A percentile compares a stretch with the other conserved stretches of the same genome.
phyloP scores from a whole-genome alignment of 2,797 vertebrate genomes.

The Bucorvus abyssinicus region DNA sequence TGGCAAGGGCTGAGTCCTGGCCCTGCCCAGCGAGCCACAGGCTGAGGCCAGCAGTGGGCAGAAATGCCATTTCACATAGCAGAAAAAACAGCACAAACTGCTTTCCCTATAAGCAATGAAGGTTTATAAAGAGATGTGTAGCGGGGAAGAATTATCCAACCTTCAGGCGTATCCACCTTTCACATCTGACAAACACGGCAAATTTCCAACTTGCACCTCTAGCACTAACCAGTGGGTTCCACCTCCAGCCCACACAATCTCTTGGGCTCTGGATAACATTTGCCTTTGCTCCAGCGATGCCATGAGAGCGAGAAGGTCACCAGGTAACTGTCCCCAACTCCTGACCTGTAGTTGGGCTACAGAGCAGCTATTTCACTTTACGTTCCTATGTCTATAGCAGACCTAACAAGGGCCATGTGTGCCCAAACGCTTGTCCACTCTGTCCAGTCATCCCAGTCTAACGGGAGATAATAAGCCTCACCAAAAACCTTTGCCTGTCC shows the following conservation, averaged over 20 bases:
- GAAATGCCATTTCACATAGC: slow-evolving; percentile 27
- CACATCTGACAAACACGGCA: neutral
- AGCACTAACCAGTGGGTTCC: neutral
- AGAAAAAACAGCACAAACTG: neutral
- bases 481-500: neutral
- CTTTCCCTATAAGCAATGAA: neutral
- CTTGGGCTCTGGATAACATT: neutral
- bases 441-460: neutral
- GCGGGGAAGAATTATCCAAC: neutral
- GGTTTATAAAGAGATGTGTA: neutral
- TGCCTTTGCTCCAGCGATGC: neutral
- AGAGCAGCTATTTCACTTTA: neutral
- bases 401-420: rapidly evolving
- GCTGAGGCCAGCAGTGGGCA: neutral
- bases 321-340: neutral
- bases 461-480: neutral
- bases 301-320: neutral
- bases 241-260: neutral
- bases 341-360: neutral
- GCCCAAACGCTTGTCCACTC: neutral
- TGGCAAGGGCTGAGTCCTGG: neutral
- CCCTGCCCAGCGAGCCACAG: neutral
- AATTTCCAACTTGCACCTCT: neutral
- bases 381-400: rapidly evolving
- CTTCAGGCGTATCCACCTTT: neutral